Base-by-base conservation (phyloP, 2,888 invertebrate genomes). In the Parapristionchus giblindavisi region DNA sequence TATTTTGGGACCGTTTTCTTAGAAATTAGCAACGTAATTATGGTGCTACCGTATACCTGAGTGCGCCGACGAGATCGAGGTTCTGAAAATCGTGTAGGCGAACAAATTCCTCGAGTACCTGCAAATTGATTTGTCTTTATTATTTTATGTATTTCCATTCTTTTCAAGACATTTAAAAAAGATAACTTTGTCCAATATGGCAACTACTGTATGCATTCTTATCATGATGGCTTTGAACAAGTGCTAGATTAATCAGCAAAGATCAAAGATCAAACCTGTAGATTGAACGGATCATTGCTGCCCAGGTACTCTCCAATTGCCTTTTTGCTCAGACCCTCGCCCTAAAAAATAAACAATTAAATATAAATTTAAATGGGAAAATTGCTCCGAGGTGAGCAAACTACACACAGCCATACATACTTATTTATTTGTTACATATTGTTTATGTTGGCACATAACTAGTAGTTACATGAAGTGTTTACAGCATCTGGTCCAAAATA, bases 221-320 rank as follows among this genome's bases (percentile, higher is more conserved):
- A 21, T 27, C 58, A 58, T 24, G 6, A 32, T 8, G 5, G 32
- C 32, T 5, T 32, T 14, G 32, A 4, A 5, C 17, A 60, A 11
- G 17, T 3, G 36, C 21, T 5, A 65, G 27, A 65, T 6, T 24
- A 66, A 27, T n/a, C 29, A 8, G 1, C 32, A 70, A 54, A 52
- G 11, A 40, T 32, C n/a, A 34, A 70, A 52, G n/a, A 27, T 27
- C 36, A 11, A 17, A 76, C 75, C 68, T 80, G 77, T 14, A 83
- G 38, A 3, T 78, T 77, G 54, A 81, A 78, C 29, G 76, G 76
- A 21, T 80, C 81, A 56, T 83, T 79, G 40, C 76, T 76, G 29
- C 83, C 83, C 1, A 83, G 77, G 24, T 77, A 74, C 21, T 83
- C 83, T 17, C 83, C 83, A 40, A 83, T 79, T 11, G 80, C 75